Evolutionary conservation across 64 coral and sea anemone genomes (phyloP), one percentile per base, ranked within the genome.

Genomic region (Pocillopora verrucosa): DNA sequence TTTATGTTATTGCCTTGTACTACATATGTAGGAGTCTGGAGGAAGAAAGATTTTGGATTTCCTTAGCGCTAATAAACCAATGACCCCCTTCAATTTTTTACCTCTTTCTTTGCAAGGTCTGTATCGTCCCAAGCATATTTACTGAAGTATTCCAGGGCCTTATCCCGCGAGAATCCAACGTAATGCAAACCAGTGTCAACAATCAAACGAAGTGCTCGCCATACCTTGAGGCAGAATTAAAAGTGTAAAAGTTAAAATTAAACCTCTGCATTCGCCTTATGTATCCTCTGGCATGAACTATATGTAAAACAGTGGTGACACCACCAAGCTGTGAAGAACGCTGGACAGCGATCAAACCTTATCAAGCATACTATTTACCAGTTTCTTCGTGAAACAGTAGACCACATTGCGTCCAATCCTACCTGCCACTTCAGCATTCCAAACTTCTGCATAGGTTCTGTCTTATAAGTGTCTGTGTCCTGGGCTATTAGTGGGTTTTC

Each of bases 361-460:
- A 63, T 63, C 61, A 63, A 7, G 41, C 41, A 51, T 3, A 51
- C 7, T 51, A 51, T 3, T 4, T 51, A 51, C 41, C 7, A 51
- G 3, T 51, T 51, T 51, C 61, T 63, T 15, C 61, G 61, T 63
- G 61, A 17, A 2, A 63, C 61, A 13, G 13, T 4, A 63, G 61
- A 63, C 16, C 13, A 13, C 13, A 15, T 15, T 11, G 16, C 11
- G 13, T 70, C 20, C 3, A 24, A 11, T 24, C 19, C 11, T 63
- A 96, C 95, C 95, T 93, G 91, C 75, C 91, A 87, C 86, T 91
- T 96, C 36, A 96, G 78, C 95, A 93, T 93, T 56, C 95, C 95
- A 63, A 88, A 96, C 61, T 96, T 96, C 61, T 96, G 83, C 69
- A 96, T 61, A 9, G 84, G 91, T 61, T 96, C 68, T 13, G 73